Percentiles rank a stretch among this genome's conserved stretches.
Conservation (phyloP, 2,888 invertebrate genomes). For the Mimumesa dahlbomi region DNA sequence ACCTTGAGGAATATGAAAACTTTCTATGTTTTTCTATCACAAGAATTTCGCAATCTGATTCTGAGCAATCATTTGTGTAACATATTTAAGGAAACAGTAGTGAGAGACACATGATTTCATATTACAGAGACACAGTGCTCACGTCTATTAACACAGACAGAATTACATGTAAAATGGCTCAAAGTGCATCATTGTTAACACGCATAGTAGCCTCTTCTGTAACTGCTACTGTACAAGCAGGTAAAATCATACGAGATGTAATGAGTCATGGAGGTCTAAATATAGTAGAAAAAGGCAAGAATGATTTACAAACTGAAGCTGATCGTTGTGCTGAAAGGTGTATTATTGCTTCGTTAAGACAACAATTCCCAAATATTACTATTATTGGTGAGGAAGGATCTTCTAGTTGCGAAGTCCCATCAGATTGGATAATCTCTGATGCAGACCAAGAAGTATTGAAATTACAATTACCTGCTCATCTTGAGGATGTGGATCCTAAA, state of each 20-base stretch:
- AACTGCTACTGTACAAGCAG: slow-evolving; percentile 90
- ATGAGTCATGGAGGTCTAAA: slow-evolving; percentile 94
- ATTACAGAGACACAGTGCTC: background rate
- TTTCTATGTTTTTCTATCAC: slow-evolving; percentile 33
- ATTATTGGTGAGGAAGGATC: slow-evolving; percentile 96
- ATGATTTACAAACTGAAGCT: slow-evolving; percentile 99
- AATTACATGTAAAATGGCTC: slow-evolving; percentile 81
- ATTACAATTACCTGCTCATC: slow-evolving; percentile 86
- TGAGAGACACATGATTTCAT: background rate
- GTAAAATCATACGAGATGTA: slow-evolving; percentile 94
- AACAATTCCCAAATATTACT: slow-evolving; percentile 90
- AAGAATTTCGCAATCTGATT: too few relatives aligned
- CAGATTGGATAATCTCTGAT: slow-evolving; percentile 90
- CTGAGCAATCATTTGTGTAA: background rate
- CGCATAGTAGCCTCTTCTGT: slow-evolving; percentile 90
- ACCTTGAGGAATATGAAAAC: slow-evolving; percentile 22
- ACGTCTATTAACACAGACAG: slow-evolving; percentile 1
- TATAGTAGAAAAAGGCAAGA: slow-evolving; percentile 95
- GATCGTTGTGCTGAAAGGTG: slow-evolving; percentile 97
- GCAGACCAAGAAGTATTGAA: slow-evolving; percentile 86
- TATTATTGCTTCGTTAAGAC: slow-evolving; percentile 92
- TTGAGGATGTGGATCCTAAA: slow-evolving; percentile 85
- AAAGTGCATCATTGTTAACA: slow-evolving; percentile 85
- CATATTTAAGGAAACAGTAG: slow-evolving; percentile 6
- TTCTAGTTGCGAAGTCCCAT: slow-evolving; percentile 84